Base-by-base conservation (phyloP, 1,140 invertebrate genomes). In the Drosophila gunungcola region DNA sequence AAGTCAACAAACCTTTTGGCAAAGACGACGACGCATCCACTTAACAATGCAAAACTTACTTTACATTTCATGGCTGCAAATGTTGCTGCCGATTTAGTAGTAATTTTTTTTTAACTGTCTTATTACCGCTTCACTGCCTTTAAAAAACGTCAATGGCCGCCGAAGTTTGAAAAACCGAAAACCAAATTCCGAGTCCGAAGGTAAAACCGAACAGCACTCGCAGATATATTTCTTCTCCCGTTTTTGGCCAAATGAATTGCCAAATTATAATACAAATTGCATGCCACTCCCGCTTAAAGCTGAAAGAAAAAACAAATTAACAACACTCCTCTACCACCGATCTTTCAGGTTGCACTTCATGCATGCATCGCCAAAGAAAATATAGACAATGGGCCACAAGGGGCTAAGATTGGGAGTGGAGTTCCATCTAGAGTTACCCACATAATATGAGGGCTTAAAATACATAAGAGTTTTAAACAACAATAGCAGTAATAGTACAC, bases 191-290 rank as follows among this genome's bases (percentile, higher is more conserved):
- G 53, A 54, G 73, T 41, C 38, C 51, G 69, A 43, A 57, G 46
- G 39, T 27, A 21, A 48, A 54, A 45, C 36, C 27, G 42, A 45
- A 53, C 45, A 43, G 34, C 32, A 32, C 45, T 48, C 13, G 7
- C 27, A 39, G 16, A 51, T 63, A 48, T 46, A 49, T 48, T 42
- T 73, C 41, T 54, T 34, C 27, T 39, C 25, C 45, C 16, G 27
- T 27, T 27, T 51, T 56, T 65, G 64, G 69, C 56, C 46, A n/a
- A 76, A 76, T 76, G 61, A 88, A 82, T 86, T 88, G 82, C 74
- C 83, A 73, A 88, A 83, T 83, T 74, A 65, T 60, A 83, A 78
- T 78, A 86, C 78, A 81, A 88, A 88, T 88, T 73, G 82, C 82
- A 86, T 72, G 76, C 80, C 80, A 84, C 80, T 79, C 80, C 80